These are phyloP conservation scores for Psettodes erumei DNA, from an alignment of 2,113 vertebrate genomes.

Conservation along the genomic window DNA sequence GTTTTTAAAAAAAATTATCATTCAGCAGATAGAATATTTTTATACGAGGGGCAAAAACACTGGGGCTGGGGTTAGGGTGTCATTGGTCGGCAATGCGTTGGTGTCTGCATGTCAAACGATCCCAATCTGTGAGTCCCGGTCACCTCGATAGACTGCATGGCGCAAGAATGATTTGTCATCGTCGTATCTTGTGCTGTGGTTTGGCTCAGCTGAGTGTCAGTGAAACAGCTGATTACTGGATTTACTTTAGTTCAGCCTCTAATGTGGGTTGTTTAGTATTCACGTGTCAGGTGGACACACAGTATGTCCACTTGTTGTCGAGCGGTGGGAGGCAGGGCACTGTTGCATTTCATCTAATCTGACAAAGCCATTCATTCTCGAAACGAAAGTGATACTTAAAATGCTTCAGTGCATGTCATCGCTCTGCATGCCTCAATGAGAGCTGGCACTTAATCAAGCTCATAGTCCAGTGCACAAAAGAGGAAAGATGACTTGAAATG, in stretches of 20 bases:
- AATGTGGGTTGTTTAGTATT: constrained; percentile 1
- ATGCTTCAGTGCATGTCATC: background rate
- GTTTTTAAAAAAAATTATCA: too few species aligned
- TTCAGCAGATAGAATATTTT: background rate
- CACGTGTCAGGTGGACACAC: background rate
- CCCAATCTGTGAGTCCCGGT: background rate
- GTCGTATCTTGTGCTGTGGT: constrained; percentile 9
- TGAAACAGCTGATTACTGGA: constrained; percentile 9
- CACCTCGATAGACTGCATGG: background rate
- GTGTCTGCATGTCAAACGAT: background rate
- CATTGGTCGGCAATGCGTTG: too few species aligned
- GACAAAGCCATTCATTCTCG: background rate
- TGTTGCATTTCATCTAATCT: constrained; percentile 15
- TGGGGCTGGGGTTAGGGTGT: background rate
- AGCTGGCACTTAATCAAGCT: background rate
- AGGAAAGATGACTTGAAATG: constrained; percentile 1
- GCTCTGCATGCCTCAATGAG: background rate
- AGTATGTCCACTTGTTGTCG: background rate
- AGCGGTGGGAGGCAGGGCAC: background rate
- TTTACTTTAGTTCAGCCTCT: background rate
- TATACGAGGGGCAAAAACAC: background rate
- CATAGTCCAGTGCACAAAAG: background rate
- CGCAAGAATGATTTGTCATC: constrained; percentile 4
- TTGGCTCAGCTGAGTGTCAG: constrained; percentile 15
- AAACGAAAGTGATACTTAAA: constrained; percentile 54